Evolutionary conservation across 1,140 invertebrate species (phyloP), one percentile per base, ranked within the genome.

Genomic region (Triops cancriformis): DNA sequence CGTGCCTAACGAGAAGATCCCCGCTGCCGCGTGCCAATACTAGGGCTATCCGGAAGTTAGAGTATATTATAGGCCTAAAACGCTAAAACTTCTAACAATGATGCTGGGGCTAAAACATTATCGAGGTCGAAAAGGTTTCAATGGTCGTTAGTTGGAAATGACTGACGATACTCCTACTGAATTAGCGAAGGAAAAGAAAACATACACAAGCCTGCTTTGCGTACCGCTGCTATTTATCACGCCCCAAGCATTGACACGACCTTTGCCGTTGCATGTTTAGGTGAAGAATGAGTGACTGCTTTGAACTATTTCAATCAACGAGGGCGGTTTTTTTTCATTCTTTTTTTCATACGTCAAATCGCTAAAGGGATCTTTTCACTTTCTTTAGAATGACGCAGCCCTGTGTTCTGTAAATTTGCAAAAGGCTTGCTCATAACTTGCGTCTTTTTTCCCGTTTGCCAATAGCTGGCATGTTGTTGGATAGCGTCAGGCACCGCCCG

Each of bases 131-230:
- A 64, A 23, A n/a, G 51, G 51, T 23, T 23, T 23, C n/a, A 64
- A 64, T 64, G 18, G 51, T 23, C 51, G 23, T n/a, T 64, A 5
- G 18, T 64, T 64, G 51, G 5, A 23, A 6, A 23, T 64, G 51
- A 64, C 18, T 64, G 14, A 64, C 51, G 51, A 64, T 64, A 23
- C 6, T n/a, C 51, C 14, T 64, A 1, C 5, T 64, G 23, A 64
- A 64, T 64, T 64, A 64, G 51, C 51, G n/a, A 64, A 64, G 51
- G 14, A 64, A 64, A 37, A 64, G 14, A 64, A 64, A 64, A 64
- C 18, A 64, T 1, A 6, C n/a, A 23, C 14, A 5, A 23, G 18
- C 51, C 23, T 64, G 5, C 14, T 64, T 64, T 18, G 14, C 5
- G 51, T 6, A 18, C 23, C 14, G 51, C 51, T 64, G 6, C n/a